These are phyloP conservation scores for Gymnopithys bicolor DNA, from an alignment of 2,797 vertebrate species.

Conservation along the genomic window DNA sequence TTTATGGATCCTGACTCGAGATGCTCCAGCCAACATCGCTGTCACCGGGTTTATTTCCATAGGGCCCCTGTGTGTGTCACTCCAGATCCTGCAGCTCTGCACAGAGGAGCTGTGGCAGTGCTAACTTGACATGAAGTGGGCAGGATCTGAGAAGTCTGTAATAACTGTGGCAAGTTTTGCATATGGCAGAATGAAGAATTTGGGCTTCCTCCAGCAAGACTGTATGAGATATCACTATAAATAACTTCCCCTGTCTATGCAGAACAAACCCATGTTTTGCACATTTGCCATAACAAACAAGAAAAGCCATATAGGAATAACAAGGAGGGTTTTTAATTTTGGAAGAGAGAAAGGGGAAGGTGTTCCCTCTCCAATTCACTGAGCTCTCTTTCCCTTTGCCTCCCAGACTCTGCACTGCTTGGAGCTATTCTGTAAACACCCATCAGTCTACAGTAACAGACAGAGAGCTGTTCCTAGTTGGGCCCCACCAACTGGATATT, in stretches of 20 bases:
- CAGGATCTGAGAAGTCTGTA: background rate
- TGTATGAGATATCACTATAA: background rate
- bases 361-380: background rate
- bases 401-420: background rate
- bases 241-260: background rate
- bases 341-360: background rate
- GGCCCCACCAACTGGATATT: background rate
- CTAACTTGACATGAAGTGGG: background rate
- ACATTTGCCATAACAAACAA: background rate
- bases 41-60: background rate
- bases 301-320: background rate
- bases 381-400: background rate
- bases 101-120: background rate
- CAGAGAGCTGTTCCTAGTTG: background rate
- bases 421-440: background rate
- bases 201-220: slow-evolving; percentile 2
- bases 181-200: background rate
- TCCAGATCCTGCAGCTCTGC: background rate
- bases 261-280: background rate
- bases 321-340: background rate
- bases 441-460: background rate
- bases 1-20: background rate
- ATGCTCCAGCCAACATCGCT: background rate
- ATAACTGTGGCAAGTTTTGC: background rate
- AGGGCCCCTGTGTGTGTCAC: background rate